Conservation (phyloP, 2,888 invertebrate genomes). For the Thereva nobilitata region DNA sequence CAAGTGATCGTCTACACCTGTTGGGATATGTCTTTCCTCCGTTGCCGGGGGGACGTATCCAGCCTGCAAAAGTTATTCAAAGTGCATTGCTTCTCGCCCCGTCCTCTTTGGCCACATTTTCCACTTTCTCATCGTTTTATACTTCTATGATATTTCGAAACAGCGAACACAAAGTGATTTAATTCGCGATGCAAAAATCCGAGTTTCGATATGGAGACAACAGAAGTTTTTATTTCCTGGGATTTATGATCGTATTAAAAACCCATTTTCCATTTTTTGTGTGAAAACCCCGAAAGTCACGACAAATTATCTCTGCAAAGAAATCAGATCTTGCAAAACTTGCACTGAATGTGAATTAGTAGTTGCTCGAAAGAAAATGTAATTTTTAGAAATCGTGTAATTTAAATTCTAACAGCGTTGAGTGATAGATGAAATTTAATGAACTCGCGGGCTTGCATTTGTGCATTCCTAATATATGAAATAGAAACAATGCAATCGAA, state of each 20-base stretch:
- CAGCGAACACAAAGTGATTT: constrained; percentile 9
- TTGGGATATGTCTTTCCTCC: constrained; percentile 35
- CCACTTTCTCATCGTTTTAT: not conserved
- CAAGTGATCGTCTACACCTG: constrained; percentile 39
- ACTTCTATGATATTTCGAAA: constrained; percentile 14
- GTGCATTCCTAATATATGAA: too few species aligned
- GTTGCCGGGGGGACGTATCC: not conserved
- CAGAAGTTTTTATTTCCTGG: too few species aligned
- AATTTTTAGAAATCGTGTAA: constrained; percentile 4
- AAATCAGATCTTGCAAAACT: too few species aligned
- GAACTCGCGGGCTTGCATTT: too few species aligned
- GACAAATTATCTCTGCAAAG: too few species aligned
- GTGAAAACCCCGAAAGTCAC: too few species aligned
- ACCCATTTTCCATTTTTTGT: too few species aligned
- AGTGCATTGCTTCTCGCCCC: constrained; percentile 9
- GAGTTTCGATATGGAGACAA: too few species aligned
- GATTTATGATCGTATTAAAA: too few species aligned
- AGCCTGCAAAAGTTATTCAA: constrained; percentile 20
- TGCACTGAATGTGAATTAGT: too few species aligned
- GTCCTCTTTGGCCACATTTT: not conserved
- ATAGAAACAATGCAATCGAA: too few species aligned
- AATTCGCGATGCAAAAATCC: not conserved
- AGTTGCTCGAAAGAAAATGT: constrained; percentile 11
- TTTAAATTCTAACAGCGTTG: constrained; percentile 13
- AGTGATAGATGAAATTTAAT: not conserved